Base-by-base conservation (phyloP, 1,140 invertebrate species). In the Drosophila setifemur region DNA sequence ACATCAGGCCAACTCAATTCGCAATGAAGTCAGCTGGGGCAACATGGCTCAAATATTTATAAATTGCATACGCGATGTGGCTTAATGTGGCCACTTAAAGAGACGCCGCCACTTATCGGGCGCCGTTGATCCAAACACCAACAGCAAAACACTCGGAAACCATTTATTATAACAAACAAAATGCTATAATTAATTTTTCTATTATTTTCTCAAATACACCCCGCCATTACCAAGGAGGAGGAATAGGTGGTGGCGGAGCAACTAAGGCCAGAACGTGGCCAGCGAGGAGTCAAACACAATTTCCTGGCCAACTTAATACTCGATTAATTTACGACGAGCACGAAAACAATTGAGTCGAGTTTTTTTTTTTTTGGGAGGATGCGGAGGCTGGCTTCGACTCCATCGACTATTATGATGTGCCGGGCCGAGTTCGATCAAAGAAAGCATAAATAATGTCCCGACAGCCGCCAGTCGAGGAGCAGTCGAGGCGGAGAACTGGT, bases 371-470 rank as follows among this genome's bases (percentile, higher is more conserved):
- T 42, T 28, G 25, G 14, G 31, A 31, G 37, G 33, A 35, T 29
- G 16, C 21, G 26, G 49, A 7, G n/a, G 19, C 16, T 26, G 58
- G 31, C 53, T 68, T 67, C 52, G 63, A 72, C 49, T 21, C 16
- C 53, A 16, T 18, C 14, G 40, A 61, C 16, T 85, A 81, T 86
- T 85, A 85, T 85, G 81, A 86, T 82, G 76, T 79, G 39, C 43
- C 70, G 57, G 54, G 81, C 57, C 76, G 63, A 86, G 72, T 73
- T 86, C 76, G 81, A 87, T 86, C 81, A 86, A 86, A 87, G 81
- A 86, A 87, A 81, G 75, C 81, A 86, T 86, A 86, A 86, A 86
- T 86, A 86, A 86, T 64, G 47, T 58, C 26, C 47, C 42, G 81
- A 60, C 58, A 54, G 26, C 37, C 45, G 31, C 37, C 45, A 28